Conservation (phyloP, 30 jellyfish, hydroid and myxozoan genomes). For the Nemopilema nomurai region DNA sequence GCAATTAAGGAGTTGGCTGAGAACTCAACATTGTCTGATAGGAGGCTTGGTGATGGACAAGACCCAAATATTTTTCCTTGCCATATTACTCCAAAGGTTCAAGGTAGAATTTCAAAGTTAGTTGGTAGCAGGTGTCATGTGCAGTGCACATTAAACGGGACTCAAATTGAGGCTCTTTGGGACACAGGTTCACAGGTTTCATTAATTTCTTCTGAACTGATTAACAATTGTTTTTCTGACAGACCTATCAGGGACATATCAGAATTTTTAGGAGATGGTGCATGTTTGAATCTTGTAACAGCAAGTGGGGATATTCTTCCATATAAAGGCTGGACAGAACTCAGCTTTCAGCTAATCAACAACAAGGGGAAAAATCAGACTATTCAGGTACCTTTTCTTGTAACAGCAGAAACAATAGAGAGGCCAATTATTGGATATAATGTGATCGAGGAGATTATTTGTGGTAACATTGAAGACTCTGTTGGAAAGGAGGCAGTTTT, state of each 20-base stretch:
- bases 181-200: conserved; percentile 77
- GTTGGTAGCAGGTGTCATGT: conserved; percentile 66
- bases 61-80: conserved; percentile 17
- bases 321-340: conserved; percentile 47
- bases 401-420: conserved; percentile 19
- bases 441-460: conserved; percentile 49
- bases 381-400: conserved; percentile 56
- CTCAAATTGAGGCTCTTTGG: conserved; percentile 31
- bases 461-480: conserved; percentile 13
- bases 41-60: not conserved
- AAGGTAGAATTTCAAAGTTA: conserved; percentile 18
- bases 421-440: conserved; percentile 62
- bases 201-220: conserved; percentile 23
- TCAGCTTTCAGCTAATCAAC: conserved; percentile 14
- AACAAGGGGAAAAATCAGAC: conserved; percentile 7
- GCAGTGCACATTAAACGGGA: conserved; percentile 52
- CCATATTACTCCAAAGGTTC: conserved; percentile 59
- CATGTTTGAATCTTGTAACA: conserved; percentile 40
- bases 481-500: conserved; percentile 10
- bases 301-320: conserved; percentile 54
- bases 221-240: conserved; percentile 30
- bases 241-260: too few relatives aligned
- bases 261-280: conserved; percentile 5
- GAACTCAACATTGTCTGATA: not conserved
- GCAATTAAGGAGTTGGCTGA: conserved; percentile 53